phyloP scores from a whole-genome alignment of 2,888 invertebrate species.

The Mellilla xanthometata region DNA sequence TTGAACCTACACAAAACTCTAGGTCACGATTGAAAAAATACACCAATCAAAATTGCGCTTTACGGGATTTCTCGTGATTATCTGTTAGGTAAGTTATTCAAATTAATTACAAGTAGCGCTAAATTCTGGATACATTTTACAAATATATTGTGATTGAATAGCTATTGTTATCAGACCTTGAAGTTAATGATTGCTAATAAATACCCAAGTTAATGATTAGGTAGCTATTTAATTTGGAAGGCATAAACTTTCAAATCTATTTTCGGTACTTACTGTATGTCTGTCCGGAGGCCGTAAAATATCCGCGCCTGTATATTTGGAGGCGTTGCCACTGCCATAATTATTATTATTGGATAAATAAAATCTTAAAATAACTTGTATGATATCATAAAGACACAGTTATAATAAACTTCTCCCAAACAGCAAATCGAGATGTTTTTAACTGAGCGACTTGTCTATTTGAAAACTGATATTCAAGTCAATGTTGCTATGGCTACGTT shows the following conservation, averaged over 20 bases:
- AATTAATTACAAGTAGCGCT: background rate
- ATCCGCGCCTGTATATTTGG: constrained; percentile 83
- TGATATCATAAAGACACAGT: constrained; percentile 32
- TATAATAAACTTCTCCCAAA: constrained; percentile 25
- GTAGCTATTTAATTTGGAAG: constrained; percentile 6
- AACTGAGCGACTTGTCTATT: constrained; percentile 11
- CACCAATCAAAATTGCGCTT: constrained; percentile 12
- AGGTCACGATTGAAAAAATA: constrained; percentile 29
- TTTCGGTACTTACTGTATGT: constrained; percentile 69
- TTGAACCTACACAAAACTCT: constrained; percentile 80
- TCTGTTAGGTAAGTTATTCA: constrained; percentile 1
- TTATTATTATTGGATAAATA: constrained; percentile 32
- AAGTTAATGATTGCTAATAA: constrained; percentile 2
- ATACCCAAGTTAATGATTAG: constrained; percentile 4
- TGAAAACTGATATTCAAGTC: too few relatives aligned
- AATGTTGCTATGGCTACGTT: constrained; percentile 27
- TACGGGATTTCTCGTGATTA: background rate
- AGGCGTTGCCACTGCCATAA: constrained; percentile 58
- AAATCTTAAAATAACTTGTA: constrained; percentile 37
- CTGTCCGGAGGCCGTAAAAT: constrained; percentile 85
- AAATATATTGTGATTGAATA: constrained; percentile 1
- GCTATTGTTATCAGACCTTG: constrained; percentile 11
- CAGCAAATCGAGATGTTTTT: constrained; percentile 16
- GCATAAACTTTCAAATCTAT: constrained; percentile 6
- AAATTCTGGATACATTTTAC: background rate